Base-by-base conservation (phyloP, 1,140 invertebrate genomes). In the Drosophila fuyamai region DNA sequence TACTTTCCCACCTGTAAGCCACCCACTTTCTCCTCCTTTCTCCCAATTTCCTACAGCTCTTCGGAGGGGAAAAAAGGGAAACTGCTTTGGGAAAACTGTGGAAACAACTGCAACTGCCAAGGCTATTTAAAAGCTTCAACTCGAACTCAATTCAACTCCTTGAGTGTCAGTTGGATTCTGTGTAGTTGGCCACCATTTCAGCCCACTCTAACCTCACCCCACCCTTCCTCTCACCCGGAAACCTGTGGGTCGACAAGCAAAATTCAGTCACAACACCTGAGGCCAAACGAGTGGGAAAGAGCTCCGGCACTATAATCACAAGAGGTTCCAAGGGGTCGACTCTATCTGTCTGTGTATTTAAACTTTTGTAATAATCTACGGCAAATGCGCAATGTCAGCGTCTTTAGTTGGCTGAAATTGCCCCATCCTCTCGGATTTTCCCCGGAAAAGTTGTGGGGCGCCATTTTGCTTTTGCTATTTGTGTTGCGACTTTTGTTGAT, bases 361-460 rank as follows among this genome's bases (percentile, higher is more conserved):
- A 85, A 85, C 82, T 85, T 86, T 85, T 85, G 81, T 81, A 85
- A 85, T 85, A 85, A 85, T 85, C 81, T 85, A 85, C 81, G 55
- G 78, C 82, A 85, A 85, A 81, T 85, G 81, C 81, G 82, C 78
- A 85, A 78, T 70, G 82, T 85, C 78, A 85, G 62, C 81, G 65
- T 80, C 76, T 78, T 74, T 61, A 51, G 63, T 48, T 57, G 35
- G 53, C 9, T 47, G 68, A 50, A 70, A 76, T 38, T 70, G 27
- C 53, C 18, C n/a, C 18, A 5, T n/a, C 32, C 32, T 32, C 8
- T 36, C 4, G 32, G 14, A 6, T 36, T 53, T 53, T 59, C 16
- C 16, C 29, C n/a, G 16, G 38, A 43, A 75, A 84, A 85, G 73
- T 85, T 84, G 58, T 76, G 59, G 73, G 72, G 62, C 81, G 77